A percentile compares a stretch with the other conserved stretches of the same genome.
phyloP scores from a whole-genome alignment of 2,888 invertebrate species.

The Ormyrus thymus region DNA sequence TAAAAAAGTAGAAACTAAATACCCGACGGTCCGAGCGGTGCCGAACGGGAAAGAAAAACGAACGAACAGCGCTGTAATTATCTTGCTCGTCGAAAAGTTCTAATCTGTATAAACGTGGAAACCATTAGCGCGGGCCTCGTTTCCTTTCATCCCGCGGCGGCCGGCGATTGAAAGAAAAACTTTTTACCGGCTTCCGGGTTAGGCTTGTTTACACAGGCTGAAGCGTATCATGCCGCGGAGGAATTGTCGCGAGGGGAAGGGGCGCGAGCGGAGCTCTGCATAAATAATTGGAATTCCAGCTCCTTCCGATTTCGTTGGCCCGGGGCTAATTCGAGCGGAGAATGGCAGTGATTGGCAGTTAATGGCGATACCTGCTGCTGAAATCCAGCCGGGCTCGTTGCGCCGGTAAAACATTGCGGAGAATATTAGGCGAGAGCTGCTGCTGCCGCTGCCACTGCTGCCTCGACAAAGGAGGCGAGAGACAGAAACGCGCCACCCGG shows the following conservation, averaged over 20 bases:
- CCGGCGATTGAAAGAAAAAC: conserved; percentile 30
- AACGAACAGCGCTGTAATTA: conserved; percentile 67
- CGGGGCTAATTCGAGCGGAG: conserved; percentile 49
- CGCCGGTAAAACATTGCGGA: too few species aligned
- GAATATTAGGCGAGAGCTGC: neutral
- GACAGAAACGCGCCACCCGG: neutral
- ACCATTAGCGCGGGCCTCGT: conserved; percentile 61
- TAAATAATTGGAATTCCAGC: neutral
- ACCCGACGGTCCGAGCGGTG: conserved; percentile 63
- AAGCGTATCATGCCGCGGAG: neutral
- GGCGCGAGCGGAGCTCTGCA: neutral
- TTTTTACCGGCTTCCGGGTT: conserved; percentile 18
- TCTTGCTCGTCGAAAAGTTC: conserved; percentile 71
- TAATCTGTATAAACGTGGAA: conserved; percentile 68
- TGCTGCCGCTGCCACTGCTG: too few species aligned
- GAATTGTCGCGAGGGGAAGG: neutral
- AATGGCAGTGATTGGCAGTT: conserved; percentile 71
- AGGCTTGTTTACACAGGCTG: conserved; percentile 48
- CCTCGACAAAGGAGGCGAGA: too few species aligned
- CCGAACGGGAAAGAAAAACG: conserved; percentile 58
- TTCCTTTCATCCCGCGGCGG: conserved; percentile 46
- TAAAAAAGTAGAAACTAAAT: conserved; percentile 72
- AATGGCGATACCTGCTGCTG: conserved; percentile 60
- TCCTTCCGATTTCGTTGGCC: neutral
- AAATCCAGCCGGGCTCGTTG: neutral